Evolutionary conservation across 2,113 vertebrate species (phyloP).

Genomic region (Benitochromis conjunctus): DNA sequence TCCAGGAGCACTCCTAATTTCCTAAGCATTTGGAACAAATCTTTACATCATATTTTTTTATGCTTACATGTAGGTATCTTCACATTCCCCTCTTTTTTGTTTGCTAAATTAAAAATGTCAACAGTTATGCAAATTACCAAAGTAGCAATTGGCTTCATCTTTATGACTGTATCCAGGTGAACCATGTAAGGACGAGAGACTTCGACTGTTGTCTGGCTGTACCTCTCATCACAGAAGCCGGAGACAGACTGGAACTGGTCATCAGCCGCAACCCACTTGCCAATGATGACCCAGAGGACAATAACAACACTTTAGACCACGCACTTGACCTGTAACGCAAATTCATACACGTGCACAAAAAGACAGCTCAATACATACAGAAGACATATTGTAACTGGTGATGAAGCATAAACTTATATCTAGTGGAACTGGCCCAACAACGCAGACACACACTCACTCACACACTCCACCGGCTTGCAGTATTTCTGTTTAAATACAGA

Average conservation of each 20-base stretch:
- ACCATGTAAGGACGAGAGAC: conserved; percentile 87
- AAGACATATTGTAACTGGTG: neutral
- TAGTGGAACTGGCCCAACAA: neutral
- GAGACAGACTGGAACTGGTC: conserved; percentile 88
- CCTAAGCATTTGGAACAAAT: neutral
- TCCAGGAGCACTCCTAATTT: too few species aligned
- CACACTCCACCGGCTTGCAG: conserved; percentile 6
- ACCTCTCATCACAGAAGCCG: conserved; percentile 90
- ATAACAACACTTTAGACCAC: conserved; percentile 59
- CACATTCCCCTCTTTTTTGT: neutral
- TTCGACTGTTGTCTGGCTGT: conserved; percentile 95
- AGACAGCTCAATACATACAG: neutral
- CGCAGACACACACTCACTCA: neutral
- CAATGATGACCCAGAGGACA: conserved; percentile 52
- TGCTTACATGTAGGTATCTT: neutral
- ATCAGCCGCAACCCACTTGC: conserved; percentile 87
- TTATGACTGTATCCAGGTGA: conserved; percentile 72
- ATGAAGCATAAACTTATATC: neutral
- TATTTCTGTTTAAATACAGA: conserved; percentile 5
- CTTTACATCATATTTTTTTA: neutral
- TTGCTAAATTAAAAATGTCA: neutral
- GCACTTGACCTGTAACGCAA: conserved; percentile 45
- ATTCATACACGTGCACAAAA: neutral
- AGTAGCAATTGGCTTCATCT: neutral
- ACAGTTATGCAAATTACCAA: neutral